Base-by-base conservation (phyloP, 2,113 vertebrate species). In the Ochotona princeps region DNA sequence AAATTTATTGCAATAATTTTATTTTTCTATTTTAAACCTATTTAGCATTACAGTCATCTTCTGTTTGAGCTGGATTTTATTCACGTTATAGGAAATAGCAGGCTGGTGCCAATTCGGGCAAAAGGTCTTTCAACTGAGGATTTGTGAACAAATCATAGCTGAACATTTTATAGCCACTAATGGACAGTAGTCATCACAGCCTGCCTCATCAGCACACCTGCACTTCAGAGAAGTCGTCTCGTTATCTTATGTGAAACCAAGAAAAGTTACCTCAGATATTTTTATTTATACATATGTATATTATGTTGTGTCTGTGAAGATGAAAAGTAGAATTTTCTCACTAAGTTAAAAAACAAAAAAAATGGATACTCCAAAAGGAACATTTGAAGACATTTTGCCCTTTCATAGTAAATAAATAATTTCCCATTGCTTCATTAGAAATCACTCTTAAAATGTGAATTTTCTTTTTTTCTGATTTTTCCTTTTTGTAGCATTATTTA, bases 1-100 rank as follows among this genome's bases (percentile, higher is more conserved):
- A 98, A 97, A 98, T 98, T 98, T 98, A 97, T 91, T 97, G 97
- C 94, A 97, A 97, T 96, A 97, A 97, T 97, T 66, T 96, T 93
- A 82, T 75, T 94, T 95, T 44, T 21, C 49, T 89, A 32, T 69
- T 94, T 87, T 92, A 97, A 97, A 95, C 93, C 66, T 94, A 96
- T 96, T 96, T 97, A 89, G 93, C 97, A 98, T 96, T 89, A 94
- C 74, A 94, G 89, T 94, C 88, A 63, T 92, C 78, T 94, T 82
- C 51, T 91, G 83, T 84, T 96, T 91, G 25, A 96, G 51, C 38
- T 85, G 90, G 88, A 82, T 32, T 96, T 94, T 94, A 95, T 92
- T 96, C 94, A 97, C 94, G 96, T 72, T 87, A 94, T 28, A 96
- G 67, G 25, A 97, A 97, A 97, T 93, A 96, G 97, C 94, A 94